Base-by-base conservation (phyloP, 2,113 vertebrate species). In the Prunella fulvescens region DNA sequence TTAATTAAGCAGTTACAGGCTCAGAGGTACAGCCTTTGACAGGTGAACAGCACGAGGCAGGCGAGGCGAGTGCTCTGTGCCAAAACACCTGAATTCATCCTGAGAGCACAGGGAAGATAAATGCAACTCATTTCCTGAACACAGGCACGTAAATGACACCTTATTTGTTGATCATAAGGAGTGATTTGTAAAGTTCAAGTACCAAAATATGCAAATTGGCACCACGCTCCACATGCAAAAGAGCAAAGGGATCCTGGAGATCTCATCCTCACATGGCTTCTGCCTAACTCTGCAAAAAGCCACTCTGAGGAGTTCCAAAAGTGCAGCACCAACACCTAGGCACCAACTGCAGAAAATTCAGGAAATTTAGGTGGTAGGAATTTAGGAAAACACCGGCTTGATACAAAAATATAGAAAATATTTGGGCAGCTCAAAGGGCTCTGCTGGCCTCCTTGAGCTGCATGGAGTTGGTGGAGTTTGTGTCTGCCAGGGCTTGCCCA, bases 141-240 rank as follows among this genome's bases (percentile, higher is more conserved):
- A 77, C 58, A 10, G 39, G 90, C 95, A 92, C 45, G 58, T 76
- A 86, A 95, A 74, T 71, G 94, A 91, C 84, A 90, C 76, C 69
- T 90, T 91, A 88, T 96, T 93, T 97, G 90, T 94, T 92, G 96
- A 96, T 96, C 92, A 73, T 48, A n/a, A 86, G 83, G 65, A 88
- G 86, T 17, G 83, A 97, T 96, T 92, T 95, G 93, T 81, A 94
- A 92, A 90, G 90, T 91, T 95, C 91, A 92, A 81, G 89, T 53
- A 71, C 67, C 81, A 71, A 92, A 76, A 86, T 69, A 92, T 60
- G 45, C 87, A 86, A 92, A 92, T 47, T 19, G 60, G 56, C 80
- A 17, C n/a, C 13, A 16, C 1, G 44, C 65, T 93, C 56, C 22
- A 45, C 67, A 83, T 92, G 88, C 81, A 69, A 24, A 95, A 58